Conservation (phyloP, 2,888 invertebrate species). For the Emmelina monodactyla region DNA sequence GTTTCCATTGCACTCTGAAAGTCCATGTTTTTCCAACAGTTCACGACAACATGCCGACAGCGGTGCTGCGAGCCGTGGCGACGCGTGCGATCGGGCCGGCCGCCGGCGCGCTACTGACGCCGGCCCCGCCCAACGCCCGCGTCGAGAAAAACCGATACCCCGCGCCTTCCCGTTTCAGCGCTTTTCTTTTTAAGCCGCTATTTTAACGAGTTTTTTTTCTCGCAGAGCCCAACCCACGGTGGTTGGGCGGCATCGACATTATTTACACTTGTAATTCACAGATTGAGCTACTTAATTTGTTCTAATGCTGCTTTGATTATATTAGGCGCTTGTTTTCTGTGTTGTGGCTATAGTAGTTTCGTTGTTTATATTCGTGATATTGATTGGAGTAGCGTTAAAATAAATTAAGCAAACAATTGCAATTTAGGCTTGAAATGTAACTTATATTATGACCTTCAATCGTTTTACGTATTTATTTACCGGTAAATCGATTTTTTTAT, state of each 20-base stretch:
- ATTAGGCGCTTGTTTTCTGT: too few species aligned
- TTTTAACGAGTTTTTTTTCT: constrained; percentile 61
- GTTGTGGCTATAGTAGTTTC: too few species aligned
- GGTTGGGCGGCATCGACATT: constrained; percentile 61
- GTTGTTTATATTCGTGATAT: too few species aligned
- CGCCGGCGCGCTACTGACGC: constrained; percentile 67
- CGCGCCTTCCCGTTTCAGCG: constrained; percentile 65
- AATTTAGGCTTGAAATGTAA: too few species aligned
- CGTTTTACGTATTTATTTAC: too few species aligned
- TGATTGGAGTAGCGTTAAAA: too few species aligned
- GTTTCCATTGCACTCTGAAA: constrained; percentile 99
- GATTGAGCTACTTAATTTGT: constrained; percentile 23
- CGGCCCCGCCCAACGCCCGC: constrained; percentile 61
- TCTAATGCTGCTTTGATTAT: constrained; percentile 1
- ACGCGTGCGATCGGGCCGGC: constrained; percentile 66
- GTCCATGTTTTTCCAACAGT: constrained; percentile 75
- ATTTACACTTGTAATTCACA: constrained; percentile 66
- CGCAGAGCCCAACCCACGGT: constrained; percentile 57
- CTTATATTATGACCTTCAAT: too few species aligned
- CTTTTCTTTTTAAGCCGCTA: constrained; percentile 66
- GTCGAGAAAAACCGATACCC: constrained; percentile 62
- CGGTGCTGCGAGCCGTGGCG: constrained; percentile 18
- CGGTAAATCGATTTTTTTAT: too few species aligned
- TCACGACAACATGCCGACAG: constrained; percentile 60
- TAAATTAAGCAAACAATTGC: too few species aligned